A percentile compares a stretch with the other conserved stretches of the same genome.
These are phyloP conservation scores for Nomada fucata DNA, from an alignment of 2,888 invertebrate species.

Conservation along the genomic window DNA sequence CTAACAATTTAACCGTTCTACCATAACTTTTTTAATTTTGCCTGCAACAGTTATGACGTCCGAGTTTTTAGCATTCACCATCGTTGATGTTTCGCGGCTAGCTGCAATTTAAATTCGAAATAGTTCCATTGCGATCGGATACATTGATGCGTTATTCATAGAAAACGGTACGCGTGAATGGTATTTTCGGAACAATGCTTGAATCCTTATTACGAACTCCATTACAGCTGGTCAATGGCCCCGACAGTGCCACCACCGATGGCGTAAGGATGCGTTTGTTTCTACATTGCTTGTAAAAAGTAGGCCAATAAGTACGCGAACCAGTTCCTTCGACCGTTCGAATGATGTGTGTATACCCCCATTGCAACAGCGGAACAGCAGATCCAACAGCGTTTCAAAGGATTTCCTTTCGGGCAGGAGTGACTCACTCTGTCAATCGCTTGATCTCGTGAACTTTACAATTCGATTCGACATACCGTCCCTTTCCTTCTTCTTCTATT, in stretches of 20 bases:
- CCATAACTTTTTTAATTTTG: too few relatives aligned
- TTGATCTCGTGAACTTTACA: slow-evolving; percentile 6
- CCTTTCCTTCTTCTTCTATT: too few relatives aligned
- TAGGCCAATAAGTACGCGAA: slow-evolving; percentile 78
- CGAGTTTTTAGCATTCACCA: too few relatives aligned
- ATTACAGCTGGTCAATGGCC: slow-evolving; percentile 61
- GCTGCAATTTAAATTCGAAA: too few relatives aligned
- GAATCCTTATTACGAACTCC: slow-evolving; percentile 38
- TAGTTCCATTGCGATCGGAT: too few relatives aligned
- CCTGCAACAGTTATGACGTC: too few relatives aligned
- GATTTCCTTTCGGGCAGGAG: slow-evolving; percentile 28
- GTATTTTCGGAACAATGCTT: too few relatives aligned
- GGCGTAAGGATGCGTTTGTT: slow-evolving; percentile 39
- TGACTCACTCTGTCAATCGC: slow-evolving; percentile 23
- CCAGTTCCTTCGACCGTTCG: slow-evolving; percentile 73
- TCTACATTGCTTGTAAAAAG: slow-evolving; percentile 70
- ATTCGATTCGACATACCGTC: background rate
- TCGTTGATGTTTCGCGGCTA: too few relatives aligned
- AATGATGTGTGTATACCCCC: slow-evolving; percentile 69
- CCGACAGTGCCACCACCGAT: slow-evolving; percentile 26
- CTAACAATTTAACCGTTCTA: too few relatives aligned
- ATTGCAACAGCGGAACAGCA: slow-evolving; percentile 43
- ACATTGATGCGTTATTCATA: too few relatives aligned
- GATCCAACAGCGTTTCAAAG: slow-evolving; percentile 14
- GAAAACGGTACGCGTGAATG: too few relatives aligned